Base-by-base conservation (phyloP, 2,888 invertebrate genomes). In the Lissonota sp. region DNA sequence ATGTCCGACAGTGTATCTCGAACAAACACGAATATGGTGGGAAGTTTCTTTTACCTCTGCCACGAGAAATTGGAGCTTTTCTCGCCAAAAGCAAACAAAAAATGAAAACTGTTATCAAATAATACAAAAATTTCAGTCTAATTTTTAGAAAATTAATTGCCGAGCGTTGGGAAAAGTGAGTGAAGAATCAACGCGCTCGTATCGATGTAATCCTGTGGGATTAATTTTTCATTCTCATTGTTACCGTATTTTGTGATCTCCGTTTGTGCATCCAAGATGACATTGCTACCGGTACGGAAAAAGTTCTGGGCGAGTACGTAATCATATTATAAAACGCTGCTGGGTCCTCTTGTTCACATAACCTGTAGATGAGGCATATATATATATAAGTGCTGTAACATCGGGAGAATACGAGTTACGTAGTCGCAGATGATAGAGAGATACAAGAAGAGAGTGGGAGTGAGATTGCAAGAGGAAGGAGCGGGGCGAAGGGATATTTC, bases 401-500 rank as follows among this genome's bases (percentile, higher is more conserved):
- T 72, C 44, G 42, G 51, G 51, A 77, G 64, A 55, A 53, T 12
- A 63, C 64, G 58, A 84, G 49, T 12, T 55, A 71, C 58, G 16
- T 16, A 42, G n/a, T 26, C n/a, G 26, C 40, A n/a, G 40, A 26
- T 60, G 49, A 71, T 60, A 72, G 53, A 55, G 46, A 39, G 37
- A 37, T 10, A 60, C 49, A 4, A 7, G 51, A 71, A 4, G 55
- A 26, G 14, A 5, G 39, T 40, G 12, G 26, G 57, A 66, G 42
- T 57, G 26, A n/a, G 42, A 62, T 39, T 53, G 64, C 49, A 0
- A 58, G 44, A 37, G 70, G n/a, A 12, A 57, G 49, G 64, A 63
- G 70, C 51, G 42, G 44, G 58, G 46, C 44, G 60, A 26, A 71
- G 39, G 55, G 53, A 72, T 57, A 76, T 81, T 66, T 73, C 75